These are phyloP conservation scores for Amphipoea oculea DNA, from an alignment of 2,888 invertebrate genomes.

Conservation along the genomic window DNA sequence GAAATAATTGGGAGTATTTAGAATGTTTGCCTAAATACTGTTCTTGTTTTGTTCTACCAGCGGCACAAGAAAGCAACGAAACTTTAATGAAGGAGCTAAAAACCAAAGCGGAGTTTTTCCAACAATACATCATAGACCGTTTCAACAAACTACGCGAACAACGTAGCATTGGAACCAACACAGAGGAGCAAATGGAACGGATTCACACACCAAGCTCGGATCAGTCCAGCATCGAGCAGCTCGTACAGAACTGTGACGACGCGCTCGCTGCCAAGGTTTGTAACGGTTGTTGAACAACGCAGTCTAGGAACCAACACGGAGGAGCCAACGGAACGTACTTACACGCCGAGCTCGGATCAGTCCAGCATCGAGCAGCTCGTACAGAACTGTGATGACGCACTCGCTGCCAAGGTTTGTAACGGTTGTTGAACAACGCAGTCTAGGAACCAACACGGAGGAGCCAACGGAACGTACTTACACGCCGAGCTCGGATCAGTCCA, in stretches of 20 bases:
- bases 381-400: constrained; percentile 79
- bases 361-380: constrained; percentile 76
- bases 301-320: constrained; percentile 82
- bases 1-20: neutral
- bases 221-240: constrained; percentile 73
- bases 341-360: constrained; percentile 43
- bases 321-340: constrained; percentile 30
- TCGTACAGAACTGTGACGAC: constrained; percentile 81
- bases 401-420: constrained; percentile 76
- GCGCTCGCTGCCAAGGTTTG: constrained; percentile 77
- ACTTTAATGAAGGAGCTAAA: constrained; percentile 91
- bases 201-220: constrained; percentile 40
- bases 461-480: neutral
- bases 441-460: constrained; percentile 81
- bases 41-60: constrained; percentile 65
- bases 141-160: constrained; percentile 83
- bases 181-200: constrained; percentile 68
- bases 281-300: constrained; percentile 69
- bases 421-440: constrained; percentile 73
- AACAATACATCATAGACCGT: constrained; percentile 91
- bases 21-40: neutral
- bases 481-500: constrained; percentile 23
- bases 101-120: constrained; percentile 92
- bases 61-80: constrained; percentile 90
- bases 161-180: constrained; percentile 80